Percentiles rank a stretch among this genome's conserved stretches.
phyloP scores from a whole-genome alignment of 2,888 invertebrate species.

The Neocrepidodera transversa region DNA sequence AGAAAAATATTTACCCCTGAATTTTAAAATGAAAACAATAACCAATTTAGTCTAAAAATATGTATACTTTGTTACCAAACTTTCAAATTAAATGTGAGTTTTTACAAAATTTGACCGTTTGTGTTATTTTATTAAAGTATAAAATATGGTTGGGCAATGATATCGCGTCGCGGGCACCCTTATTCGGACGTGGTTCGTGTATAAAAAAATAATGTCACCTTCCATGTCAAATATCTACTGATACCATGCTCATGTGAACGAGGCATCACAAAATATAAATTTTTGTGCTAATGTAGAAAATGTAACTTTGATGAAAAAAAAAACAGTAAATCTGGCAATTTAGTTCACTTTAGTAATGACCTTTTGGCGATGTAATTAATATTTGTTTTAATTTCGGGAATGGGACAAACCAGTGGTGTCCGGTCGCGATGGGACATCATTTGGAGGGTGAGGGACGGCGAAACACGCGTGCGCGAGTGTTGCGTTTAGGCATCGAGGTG shows the following conservation, averaged over 20 bases:
- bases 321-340: too few relatives aligned
- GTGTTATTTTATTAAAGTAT: constrained; percentile 25
- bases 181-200: constrained; percentile 56
- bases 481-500: constrained; percentile 58
- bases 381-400: too few relatives aligned
- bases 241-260: constrained; percentile 60
- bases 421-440: constrained; percentile 42
- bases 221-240: constrained; percentile 32
- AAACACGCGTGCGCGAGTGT: constrained; percentile 35
- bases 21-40: too few relatives aligned
- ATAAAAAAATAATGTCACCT: constrained; percentile 42
- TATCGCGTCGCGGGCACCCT: constrained; percentile 55
- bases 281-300: too few relatives aligned
- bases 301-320: too few relatives aligned
- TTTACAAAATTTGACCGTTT: constrained; percentile 25
- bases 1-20: too few relatives aligned
- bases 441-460: constrained; percentile 53
- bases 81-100: too few relatives aligned
- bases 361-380: too few relatives aligned
- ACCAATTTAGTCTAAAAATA: too few relatives aligned
- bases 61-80: too few relatives aligned
- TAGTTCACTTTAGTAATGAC: too few relatives aligned
- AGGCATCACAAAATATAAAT: constrained; percentile 27
- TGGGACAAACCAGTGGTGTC: constrained; percentile 15
- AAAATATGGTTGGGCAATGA: constrained; percentile 34